Conservation (phyloP, 2,113 vertebrate genomes). For the Pandion haliaetus region DNA sequence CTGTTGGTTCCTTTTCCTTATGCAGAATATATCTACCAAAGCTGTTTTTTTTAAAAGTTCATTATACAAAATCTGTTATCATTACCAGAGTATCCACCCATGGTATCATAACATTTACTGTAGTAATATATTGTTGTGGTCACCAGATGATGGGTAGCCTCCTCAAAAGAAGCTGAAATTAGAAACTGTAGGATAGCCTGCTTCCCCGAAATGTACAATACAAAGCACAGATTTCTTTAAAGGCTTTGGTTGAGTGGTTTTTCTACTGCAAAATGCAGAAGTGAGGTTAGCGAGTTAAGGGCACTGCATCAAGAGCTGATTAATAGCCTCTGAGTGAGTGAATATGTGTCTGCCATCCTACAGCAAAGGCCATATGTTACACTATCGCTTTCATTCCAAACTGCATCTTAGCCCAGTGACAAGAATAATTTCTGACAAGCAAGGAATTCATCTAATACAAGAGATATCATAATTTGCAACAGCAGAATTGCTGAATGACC, state of each 20-base stretch:
- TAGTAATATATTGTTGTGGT: not conserved
- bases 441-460: conserved; percentile 41
- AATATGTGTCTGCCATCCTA: conserved; percentile 63
- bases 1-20: not conserved
- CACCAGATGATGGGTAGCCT: not conserved
- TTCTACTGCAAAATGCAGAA: conserved; percentile 1
- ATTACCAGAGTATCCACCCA: not conserved
- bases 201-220: not conserved
- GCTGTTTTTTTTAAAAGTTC: not conserved
- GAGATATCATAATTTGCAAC: conserved; percentile 43
- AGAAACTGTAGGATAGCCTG: not conserved
- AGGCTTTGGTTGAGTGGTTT: not conserved
- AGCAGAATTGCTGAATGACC: conserved; percentile 67
- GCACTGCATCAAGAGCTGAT: conserved; percentile 58
- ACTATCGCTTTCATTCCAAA: conserved; percentile 67
- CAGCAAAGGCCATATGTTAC: conserved; percentile 72
- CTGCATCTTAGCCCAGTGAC: conserved; percentile 49
- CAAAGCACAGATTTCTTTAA: not conserved
- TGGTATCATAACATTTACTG: not conserved
- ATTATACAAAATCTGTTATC: not conserved
- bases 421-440: conserved; percentile 69
- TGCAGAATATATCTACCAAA: not conserved
- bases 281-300: conserved; percentile 32
- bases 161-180: not conserved
- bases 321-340: conserved; percentile 71